These are phyloP conservation scores for Dryocosmus kuriphilus DNA, from an alignment of 2,888 invertebrate species.

Conservation along the genomic window DNA sequence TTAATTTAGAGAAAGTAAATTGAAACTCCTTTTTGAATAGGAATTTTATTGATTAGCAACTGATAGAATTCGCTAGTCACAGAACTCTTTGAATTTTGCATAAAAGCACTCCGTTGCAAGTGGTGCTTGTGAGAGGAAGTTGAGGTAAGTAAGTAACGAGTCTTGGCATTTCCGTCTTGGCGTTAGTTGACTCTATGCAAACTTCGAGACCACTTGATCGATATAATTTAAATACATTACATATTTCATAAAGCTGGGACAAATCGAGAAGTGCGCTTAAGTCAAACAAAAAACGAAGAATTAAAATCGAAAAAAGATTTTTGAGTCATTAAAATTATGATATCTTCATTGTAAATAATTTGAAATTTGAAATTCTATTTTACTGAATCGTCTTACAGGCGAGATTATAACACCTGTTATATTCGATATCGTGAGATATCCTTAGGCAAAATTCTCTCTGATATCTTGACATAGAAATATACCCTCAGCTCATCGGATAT, in stretches of 20 bases:
- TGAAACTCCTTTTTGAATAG: background rate
- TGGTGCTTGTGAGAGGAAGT: background rate
- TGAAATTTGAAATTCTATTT: no score
- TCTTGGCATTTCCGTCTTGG: slow-evolving; percentile 14
- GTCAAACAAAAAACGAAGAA: background rate
- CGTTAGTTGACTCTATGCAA: background rate
- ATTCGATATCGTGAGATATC: background rate
- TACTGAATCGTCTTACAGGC: no score
- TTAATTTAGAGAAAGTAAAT: no score
- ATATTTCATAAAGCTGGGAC: background rate
- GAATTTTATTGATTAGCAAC: background rate
- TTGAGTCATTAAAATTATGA: no score
- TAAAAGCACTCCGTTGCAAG: background rate
- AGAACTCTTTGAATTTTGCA: background rate
- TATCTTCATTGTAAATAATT: no score
- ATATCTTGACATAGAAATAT: background rate
- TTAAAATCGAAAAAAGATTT: no score
- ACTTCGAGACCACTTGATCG: background rate
- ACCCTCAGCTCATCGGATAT: background rate
- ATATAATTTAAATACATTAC: slow-evolving; percentile 20
- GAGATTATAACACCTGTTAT: no score
- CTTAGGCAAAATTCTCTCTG: background rate
- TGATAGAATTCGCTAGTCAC: background rate
- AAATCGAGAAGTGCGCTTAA: background rate
- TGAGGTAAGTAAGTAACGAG: slow-evolving; percentile 5